phyloP scores from a whole-genome alignment of 1,140 invertebrate species.

The Lasaia peninsularis region DNA sequence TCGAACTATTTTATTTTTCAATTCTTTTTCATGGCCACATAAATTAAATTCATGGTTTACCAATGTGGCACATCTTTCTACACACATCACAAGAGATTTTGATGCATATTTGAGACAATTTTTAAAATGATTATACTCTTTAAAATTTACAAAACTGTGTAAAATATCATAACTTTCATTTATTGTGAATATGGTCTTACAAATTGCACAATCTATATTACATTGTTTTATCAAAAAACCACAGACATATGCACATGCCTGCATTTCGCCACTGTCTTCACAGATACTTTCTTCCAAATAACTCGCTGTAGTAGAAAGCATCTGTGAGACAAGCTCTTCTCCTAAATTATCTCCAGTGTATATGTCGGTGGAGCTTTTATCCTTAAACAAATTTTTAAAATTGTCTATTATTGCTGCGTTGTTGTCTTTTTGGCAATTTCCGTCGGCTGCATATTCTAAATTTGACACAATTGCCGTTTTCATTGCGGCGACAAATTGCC shows the following conservation, averaged over 20 bases:
- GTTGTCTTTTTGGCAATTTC: neutral
- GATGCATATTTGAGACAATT: neutral
- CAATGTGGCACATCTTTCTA: neutral
- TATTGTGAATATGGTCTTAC: neutral
- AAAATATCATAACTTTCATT: neutral
- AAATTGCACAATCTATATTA: neutral
- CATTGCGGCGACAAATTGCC: constrained; percentile 1
- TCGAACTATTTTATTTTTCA: neutral
- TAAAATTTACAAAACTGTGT: constrained; percentile 2
- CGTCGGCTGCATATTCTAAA: neutral
- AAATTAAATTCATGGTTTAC: neutral
- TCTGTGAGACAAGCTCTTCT: constrained; percentile 1
- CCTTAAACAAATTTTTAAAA: neutral
- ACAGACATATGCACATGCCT: constrained; percentile 7
- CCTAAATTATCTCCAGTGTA: neutral
- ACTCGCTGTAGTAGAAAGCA: neutral
- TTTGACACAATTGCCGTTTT: neutral
- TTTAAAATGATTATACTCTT: constrained; percentile 8
- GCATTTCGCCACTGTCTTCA: neutral
- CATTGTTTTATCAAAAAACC: neutral
- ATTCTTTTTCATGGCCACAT: neutral
- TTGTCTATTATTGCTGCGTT: neutral
- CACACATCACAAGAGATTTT: constrained; percentile 3
- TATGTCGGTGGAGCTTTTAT: neutral
- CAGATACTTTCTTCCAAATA: neutral